Evolutionary conservation across 2,888 invertebrate genomes (phyloP), one percentile per base, ranked within the genome.

Genomic region (Oscheius onirici): DNA sequence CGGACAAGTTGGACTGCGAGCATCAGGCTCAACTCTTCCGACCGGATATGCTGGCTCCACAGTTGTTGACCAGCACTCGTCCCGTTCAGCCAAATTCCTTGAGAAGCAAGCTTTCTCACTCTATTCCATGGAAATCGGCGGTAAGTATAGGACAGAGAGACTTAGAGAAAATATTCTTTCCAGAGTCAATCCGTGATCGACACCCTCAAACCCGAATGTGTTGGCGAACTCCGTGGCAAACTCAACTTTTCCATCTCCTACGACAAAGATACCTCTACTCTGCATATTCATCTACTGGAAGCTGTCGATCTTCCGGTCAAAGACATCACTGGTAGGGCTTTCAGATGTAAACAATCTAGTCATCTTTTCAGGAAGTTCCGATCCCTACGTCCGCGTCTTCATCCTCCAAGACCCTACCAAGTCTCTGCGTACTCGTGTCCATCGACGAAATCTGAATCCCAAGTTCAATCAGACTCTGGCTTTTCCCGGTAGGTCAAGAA

Each of bases 381-480:
- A 85, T 41, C 85, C 85, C 0, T 85, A 84, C 63, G 85, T 85
- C 51, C 78, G 83, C n/a, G 83, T 78, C 13, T 85, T 83, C 69
- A 67, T 85, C 24, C 77, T 83, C 17, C 81, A 84, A 67, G 75
- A 79, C 26, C 83, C 83, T 0, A 61, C 70, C 52, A 78, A 78
- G 8, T 81, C 72, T 22, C 77, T 83, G 57, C 54, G 81, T 20
- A 85, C 84, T 44, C 80, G 80, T 15, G 80, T 85, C 15, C 84
- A 84, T 54, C 67, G 81, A 13, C 63, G 85, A 0, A 86, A 84
- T 63, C 73, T 86, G 43, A 79, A 83, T 46, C 86, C 86, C 10
- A 84, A 83, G n/a, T 85, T 86, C 76, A 75, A 84, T 49, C 81
- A 86, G 71, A 81, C 78, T 2, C 74, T 86, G 8, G 74, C 77